These are phyloP conservation scores for Antennarius striatus DNA, from an alignment of 2,113 vertebrate genomes.

Conservation along the genomic window DNA sequence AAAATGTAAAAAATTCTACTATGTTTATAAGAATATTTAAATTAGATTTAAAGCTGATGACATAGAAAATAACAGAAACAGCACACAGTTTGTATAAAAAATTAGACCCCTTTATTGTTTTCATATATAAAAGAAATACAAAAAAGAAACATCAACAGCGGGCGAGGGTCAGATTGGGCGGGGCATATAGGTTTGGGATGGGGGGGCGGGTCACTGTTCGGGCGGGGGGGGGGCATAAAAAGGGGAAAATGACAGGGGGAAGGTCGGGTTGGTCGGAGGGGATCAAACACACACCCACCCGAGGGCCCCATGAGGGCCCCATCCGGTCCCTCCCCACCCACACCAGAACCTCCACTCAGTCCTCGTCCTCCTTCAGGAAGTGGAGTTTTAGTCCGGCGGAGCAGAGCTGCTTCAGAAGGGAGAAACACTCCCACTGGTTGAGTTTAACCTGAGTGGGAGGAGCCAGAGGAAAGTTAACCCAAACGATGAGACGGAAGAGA, in stretches of 20 bases:
- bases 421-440: constrained; percentile 31
- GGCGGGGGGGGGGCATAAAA: constrained; percentile 40
- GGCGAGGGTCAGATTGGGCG: constrained; percentile 33
- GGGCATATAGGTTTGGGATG: constrained; percentile 6
- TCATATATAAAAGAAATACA: constrained; percentile 86
- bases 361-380: constrained; percentile 12
- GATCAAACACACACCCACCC: constrained; percentile 30
- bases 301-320: constrained; percentile 36
- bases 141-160: constrained; percentile 79
- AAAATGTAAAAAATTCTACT: no score
- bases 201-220: not conserved
- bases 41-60: not conserved
- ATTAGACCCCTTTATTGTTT: constrained; percentile 80
- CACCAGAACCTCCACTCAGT: not conserved
- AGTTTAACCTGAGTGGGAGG: constrained; percentile 49
- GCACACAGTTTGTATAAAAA: constrained; percentile 70
- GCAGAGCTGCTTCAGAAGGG: constrained; percentile 14
- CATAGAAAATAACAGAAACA: not conserved
- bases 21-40: no score
- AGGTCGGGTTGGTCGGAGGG: constrained; percentile 36
- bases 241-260: constrained; percentile 52
- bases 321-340: constrained; percentile 5
- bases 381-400: constrained; percentile 31
- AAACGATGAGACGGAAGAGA: no score
- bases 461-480: constrained; percentile 5